These are phyloP conservation scores for Cheilosia impressa DNA, from an alignment of 2,888 invertebrate species.

Conservation along the genomic window DNA sequence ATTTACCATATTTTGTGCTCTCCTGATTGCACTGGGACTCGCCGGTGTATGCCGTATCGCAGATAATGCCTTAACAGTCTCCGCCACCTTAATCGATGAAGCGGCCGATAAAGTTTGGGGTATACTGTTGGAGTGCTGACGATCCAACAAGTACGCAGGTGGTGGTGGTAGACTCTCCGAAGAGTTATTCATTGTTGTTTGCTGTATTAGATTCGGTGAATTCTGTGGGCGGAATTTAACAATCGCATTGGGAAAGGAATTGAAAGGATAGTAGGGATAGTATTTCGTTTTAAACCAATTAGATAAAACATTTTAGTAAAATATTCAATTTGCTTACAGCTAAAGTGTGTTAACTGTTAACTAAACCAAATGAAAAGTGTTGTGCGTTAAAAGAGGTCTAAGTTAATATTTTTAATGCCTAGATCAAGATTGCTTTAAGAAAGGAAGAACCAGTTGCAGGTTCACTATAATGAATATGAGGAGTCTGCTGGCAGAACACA, in stretches of 20 bases:
- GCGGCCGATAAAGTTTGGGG: slow-evolving; percentile 78
- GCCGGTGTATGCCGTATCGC: slow-evolving; percentile 94
- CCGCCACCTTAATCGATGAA: slow-evolving; percentile 89
- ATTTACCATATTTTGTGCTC: slow-evolving; percentile 80
- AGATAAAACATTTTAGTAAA: slow-evolving; percentile 7
- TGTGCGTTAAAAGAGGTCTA: not conserved
- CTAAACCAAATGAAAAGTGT: not conserved
- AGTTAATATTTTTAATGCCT: not conserved
- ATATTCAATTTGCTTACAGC: slow-evolving; percentile 22
- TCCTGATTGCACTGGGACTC: slow-evolving; percentile 90
- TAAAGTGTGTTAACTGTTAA: slow-evolving; percentile 35
- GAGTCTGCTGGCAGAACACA: no score
- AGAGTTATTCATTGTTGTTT: slow-evolving; percentile 79
- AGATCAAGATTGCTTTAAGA: not conserved
- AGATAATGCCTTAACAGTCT: slow-evolving; percentile 93
- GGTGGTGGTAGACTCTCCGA: slow-evolving; percentile 83
- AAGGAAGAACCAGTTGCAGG: not conserved
- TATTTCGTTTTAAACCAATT: slow-evolving; percentile 40
- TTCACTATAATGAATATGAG: not conserved
- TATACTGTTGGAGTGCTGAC: slow-evolving; percentile 72
- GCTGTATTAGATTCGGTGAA: slow-evolving; percentile 78
- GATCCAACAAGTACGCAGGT: slow-evolving; percentile 82
- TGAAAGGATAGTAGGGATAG: slow-evolving; percentile 37
- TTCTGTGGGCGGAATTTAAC: slow-evolving; percentile 65
- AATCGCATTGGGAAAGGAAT: slow-evolving; percentile 21